Percentiles rank a stretch among this genome's conserved stretches.
Evolutionary conservation across 2,113 vertebrate species (phyloP).

Genomic region (Pangasianodon hypophthalmus): DNA sequence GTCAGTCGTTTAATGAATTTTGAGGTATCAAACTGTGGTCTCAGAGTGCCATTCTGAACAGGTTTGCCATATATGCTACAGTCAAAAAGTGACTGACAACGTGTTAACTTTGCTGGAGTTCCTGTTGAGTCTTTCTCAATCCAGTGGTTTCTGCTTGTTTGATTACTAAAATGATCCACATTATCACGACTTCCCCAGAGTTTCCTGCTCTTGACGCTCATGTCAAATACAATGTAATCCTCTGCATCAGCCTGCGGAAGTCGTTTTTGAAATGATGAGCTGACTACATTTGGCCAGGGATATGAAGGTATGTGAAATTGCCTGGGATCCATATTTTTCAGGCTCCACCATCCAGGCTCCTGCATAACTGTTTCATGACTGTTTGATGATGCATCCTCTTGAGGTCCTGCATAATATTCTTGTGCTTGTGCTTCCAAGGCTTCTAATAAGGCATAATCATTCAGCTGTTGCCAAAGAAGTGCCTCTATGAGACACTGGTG

Average conservation of each 20-base stretch:
- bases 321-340: constrained; percentile 65
- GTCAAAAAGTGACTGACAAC: constrained; percentile 68
- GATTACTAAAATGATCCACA: constrained; percentile 56
- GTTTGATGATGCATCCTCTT: constrained; percentile 46
- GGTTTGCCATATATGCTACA: constrained; percentile 61
- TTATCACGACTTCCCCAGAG: constrained; percentile 71
- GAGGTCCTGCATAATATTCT: constrained; percentile 44
- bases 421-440: constrained; percentile 62
- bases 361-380: constrained; percentile 47
- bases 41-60: constrained; percentile 63
- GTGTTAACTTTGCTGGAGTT: constrained; percentile 53
- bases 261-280: constrained; percentile 61
- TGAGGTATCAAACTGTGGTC: constrained; percentile 66
- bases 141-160: constrained; percentile 55
- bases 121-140: constrained; percentile 51
- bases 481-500: constrained; percentile 76
- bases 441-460: constrained; percentile 72
- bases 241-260: constrained; percentile 64
- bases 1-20: constrained; percentile 74
- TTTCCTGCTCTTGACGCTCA: constrained; percentile 68
- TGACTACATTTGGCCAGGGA: constrained; percentile 66
- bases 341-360: constrained; percentile 55
- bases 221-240: constrained; percentile 74
- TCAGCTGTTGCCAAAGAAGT: constrained; percentile 77
- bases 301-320: constrained; percentile 72